phyloP scores from a whole-genome alignment of 2,797 vertebrate species.

The Psittacula derbiana region DNA sequence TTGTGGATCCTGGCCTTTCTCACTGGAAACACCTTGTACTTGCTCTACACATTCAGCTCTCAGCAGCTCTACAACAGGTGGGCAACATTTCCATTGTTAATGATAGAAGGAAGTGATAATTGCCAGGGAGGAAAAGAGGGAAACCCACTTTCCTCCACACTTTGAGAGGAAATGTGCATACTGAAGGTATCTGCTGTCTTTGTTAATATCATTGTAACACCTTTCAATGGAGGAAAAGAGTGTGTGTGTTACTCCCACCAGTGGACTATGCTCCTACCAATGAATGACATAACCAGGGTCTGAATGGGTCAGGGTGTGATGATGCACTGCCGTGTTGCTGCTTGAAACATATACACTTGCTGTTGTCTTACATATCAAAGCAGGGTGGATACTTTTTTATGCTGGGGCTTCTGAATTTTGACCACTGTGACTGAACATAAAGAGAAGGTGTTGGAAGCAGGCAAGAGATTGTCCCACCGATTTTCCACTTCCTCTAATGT shows the following conservation, averaged over 20 bases:
- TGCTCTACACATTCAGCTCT: slow-evolving; percentile 92
- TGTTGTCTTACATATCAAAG: neutral
- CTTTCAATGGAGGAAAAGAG: neutral
- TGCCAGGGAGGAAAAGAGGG: neutral
- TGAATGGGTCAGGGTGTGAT: neutral
- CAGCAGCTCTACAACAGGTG: slow-evolving; percentile 96
- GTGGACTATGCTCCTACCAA: neutral
- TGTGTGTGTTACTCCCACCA: neutral
- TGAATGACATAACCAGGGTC: neutral
- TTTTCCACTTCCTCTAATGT: neutral
- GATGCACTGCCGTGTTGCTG: neutral
- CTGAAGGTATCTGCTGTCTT: neutral
- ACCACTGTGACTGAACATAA: neutral
- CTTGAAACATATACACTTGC: neutral
- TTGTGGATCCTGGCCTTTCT: slow-evolving; percentile 93
- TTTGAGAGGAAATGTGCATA: neutral
- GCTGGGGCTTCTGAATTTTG: neutral
- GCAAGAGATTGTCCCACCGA: neutral
- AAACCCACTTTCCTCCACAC: neutral
- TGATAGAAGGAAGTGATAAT: neutral
- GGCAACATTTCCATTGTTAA: neutral
- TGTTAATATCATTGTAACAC: neutral
- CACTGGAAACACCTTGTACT: slow-evolving; percentile 87
- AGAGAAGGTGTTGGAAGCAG: neutral
- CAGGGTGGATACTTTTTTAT: neutral